A percentile compares a stretch with the other conserved stretches of the same genome.
phyloP scores from a whole-genome alignment of 2,797 vertebrate species.

The Fundulus diaphanus region DNA sequence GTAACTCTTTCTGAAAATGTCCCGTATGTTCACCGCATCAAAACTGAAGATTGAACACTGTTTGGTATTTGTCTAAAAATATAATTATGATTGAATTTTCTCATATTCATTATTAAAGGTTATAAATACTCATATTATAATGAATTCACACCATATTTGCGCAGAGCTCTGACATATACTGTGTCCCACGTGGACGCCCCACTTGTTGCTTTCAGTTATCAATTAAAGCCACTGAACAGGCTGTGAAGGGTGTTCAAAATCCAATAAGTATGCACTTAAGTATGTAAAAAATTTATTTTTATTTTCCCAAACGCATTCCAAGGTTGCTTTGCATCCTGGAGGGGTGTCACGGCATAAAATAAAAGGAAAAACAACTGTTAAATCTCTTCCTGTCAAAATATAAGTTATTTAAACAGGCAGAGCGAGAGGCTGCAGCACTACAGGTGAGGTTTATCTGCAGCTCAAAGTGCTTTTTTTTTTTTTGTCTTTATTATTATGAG shows the following conservation, averaged over 20 bases:
- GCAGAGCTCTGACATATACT: not conserved
- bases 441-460: constrained; percentile 61
- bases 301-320: not conserved
- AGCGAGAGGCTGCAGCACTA: constrained; percentile 52
- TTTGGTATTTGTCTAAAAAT: not conserved
- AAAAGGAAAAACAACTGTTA: not conserved
- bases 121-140: not conserved
- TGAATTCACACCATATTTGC: not conserved
- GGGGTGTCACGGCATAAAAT: not conserved
- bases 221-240: not conserved
- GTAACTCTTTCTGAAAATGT: not conserved
- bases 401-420: constrained; percentile 8
- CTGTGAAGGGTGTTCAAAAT: not conserved
- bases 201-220: not conserved
- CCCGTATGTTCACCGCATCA: not conserved
- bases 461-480: constrained; percentile 52
- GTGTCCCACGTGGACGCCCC: too few relatives aligned
- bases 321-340: not conserved
- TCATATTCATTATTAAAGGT: not conserved
- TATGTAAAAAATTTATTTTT: not conserved
- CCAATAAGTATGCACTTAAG: not conserved
- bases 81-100: not conserved
- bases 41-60: not conserved
- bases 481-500: constrained; percentile 53
- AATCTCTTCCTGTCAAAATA: not conserved